Evolutionary conservation across 2,113 vertebrate genomes (phyloP).

Genomic region (Gasterosteus nipponicus): DNA sequence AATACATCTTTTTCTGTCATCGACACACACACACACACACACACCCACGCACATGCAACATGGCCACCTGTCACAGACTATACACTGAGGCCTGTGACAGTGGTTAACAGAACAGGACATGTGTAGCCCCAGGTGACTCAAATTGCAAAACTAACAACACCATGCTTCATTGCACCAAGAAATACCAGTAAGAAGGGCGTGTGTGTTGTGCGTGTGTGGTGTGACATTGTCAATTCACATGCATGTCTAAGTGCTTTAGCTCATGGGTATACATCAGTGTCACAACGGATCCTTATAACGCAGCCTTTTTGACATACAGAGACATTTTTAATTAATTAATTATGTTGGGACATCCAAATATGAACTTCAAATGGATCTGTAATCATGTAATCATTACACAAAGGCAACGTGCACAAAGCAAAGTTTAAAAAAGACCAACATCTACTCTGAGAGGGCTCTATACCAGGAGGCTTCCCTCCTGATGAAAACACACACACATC

Average conservation of each 20-base stretch:
- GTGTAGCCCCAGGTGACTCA: constrained; percentile 73
- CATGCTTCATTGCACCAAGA: constrained; percentile 68
- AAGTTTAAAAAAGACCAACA: not conserved
- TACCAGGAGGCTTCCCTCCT: not conserved
- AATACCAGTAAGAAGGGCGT: constrained; percentile 50
- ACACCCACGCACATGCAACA: constrained; percentile 30
- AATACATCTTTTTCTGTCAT: constrained; percentile 42
- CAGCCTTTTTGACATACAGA: not conserved
- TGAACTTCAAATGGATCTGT: not conserved
- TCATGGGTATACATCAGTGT: constrained; percentile 40
- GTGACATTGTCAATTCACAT: constrained; percentile 27
- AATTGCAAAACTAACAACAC: constrained; percentile 73
- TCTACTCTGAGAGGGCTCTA: not conserved
- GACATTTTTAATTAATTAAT: not conserved
- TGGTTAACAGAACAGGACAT: constrained; percentile 72
- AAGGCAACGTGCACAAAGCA: not conserved
- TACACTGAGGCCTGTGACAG: constrained; percentile 50
- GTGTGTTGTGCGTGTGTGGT: constrained; percentile 34
- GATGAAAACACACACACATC: not conserved
- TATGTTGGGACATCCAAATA: not conserved
- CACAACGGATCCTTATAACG: constrained; percentile 14
- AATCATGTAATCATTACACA: not conserved
- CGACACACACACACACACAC: constrained; percentile 13
- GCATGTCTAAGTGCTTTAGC: constrained; percentile 28
- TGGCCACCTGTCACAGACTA: constrained; percentile 66